Base-by-base conservation (phyloP, 2,888 invertebrate genomes). In the Tineola bisselliella region DNA sequence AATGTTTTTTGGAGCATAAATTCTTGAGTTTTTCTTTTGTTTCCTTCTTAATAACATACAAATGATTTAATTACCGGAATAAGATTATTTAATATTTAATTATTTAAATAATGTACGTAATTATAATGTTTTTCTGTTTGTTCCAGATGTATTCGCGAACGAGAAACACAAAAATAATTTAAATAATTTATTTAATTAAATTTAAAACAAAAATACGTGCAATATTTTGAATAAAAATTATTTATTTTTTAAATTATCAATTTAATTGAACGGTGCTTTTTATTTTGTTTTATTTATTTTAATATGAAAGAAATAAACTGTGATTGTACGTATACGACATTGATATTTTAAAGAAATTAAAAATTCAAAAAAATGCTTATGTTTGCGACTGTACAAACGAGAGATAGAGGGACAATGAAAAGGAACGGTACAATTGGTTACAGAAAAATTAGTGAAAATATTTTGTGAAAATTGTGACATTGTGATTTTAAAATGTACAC, bases 401-500 rank as follows among this genome's bases (percentile, higher is more conserved):
- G 3, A 43, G 13, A 43, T 17, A 2, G 15, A 17, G 10, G 10
- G 11, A 15, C 10, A 52, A 13, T 17, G 52, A 8, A 52, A 52
- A 52, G 15, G 10, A 48, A 48, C 48, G 15, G 48, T 15, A 48
- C 31, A 58, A 17, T 19, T 5, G 6, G 17, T 13, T 33, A 13
- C 18, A 19, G 33, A 13, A 31, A 31, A 33, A 33, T 11, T 5
- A 58, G 33, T 58, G 58, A 58, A 48, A 48, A 48, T 48, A 48
- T 8, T 8, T 17, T 13, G 48, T 48, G 13, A 48, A 48, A 15
- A 48, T 8, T 8, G 25, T 56, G 56, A 56, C 25, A 31, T 56
- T 15, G 48, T 48, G 48, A 5, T n/a, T 10, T 31, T 58, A 60
- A 11, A 63, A 88, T 88, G 88, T 88, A 88, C 69, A 87, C 88